Base-by-base conservation (phyloP, 2,888 invertebrate species). In the Mythimna impura region DNA sequence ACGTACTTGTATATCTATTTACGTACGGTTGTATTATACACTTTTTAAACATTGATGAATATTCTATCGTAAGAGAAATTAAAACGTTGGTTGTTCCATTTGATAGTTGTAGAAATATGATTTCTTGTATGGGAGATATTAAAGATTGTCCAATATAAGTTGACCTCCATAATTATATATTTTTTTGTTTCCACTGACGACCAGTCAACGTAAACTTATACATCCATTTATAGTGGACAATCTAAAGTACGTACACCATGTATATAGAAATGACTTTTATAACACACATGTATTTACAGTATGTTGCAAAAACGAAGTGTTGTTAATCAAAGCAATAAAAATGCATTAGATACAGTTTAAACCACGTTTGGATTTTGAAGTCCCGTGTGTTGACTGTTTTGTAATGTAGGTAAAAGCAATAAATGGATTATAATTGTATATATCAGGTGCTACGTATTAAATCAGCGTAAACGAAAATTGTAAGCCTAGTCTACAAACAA, bases 321-420 rank as follows among this genome's bases (percentile, higher is more conserved):
- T 61, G 30, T 50, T 61, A 36, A n/a, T 22, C 3, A 6, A 36
- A 17, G 43, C 61, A 61, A 61, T 61, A 17, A 52, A 55, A 58
- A 20, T 50, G 14, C 14, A 30, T 40, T 50, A 34, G 7, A 34
- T 34, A 14, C 17, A 34, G 55, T 50, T 40, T 25, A 36, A 25
- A n/a, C 17, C 5, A 43, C 34, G n/a, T 40, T 50, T 40, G 20
- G 50, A 34, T 9, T 78, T 71, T 22, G 17, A 78, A 8, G 30
- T 71, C 34, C 57, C 20, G 55, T n/a, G 72, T n/a, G 34, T 34
- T 62, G 14, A 69, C 58, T 62, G 30, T 2, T 47, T 30, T 17
- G 55, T 47, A 62, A 57, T 52, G 0, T 22, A 58, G 10, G 17
- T 73, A 34, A 74, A 66, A 63, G 81, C 76, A 80, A 75, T 80